Evolutionary conservation across 2,113 vertebrate species (phyloP), one percentile per base, ranked within the genome.

Genomic region (Onychorhynchus coronatus): DNA sequence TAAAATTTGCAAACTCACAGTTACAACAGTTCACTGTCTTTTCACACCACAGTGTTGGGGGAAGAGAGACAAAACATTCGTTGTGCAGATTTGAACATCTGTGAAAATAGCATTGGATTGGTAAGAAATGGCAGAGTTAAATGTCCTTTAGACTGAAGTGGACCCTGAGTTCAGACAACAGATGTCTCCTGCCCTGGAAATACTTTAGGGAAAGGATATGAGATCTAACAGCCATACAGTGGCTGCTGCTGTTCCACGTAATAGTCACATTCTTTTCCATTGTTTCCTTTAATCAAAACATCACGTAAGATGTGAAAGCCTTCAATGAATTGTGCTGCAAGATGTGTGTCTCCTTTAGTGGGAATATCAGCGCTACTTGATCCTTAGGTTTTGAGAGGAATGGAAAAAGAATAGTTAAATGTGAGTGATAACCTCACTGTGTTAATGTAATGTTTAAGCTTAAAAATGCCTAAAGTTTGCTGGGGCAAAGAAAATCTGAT

Each of bases 1-100:
- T 99, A 97, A 96, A 96, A 91, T 63, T 66, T 87, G 17, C n/a
- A 47, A 75, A 33, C 23, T 82, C 23, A 11, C 14, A 31, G 4
- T n/a, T 31, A 37, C 28, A 46, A 23, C 21, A 33, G 9, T 84
- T 94, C 73, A 19, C 19, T 55, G 0, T 56, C 56, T 88, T 72
- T 83, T 86, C 30, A 30, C 1, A 6, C 66, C 68, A 41, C 33
- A 24, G 9, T 46, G 3, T 11, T 78, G 65, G 9, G 42, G 44
- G 22, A 66, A 67, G 47, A 76, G 79, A 87, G 65, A 28, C 10
- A 75, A 66, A 89, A 49, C 81, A 65, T 19, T 61, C 19, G 46
- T 52, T 9, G 0, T 65, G 37, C 55, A 47, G 41, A 58, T 73
- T 44, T 2, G 12, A 80, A 62, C n/a, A n/a, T 74, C 15, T 67